A percentile compares a stretch with the other conserved stretches of the same genome.
These are phyloP conservation scores for Erebia palarica DNA, from an alignment of 2,888 invertebrate genomes.

Conservation along the genomic window DNA sequence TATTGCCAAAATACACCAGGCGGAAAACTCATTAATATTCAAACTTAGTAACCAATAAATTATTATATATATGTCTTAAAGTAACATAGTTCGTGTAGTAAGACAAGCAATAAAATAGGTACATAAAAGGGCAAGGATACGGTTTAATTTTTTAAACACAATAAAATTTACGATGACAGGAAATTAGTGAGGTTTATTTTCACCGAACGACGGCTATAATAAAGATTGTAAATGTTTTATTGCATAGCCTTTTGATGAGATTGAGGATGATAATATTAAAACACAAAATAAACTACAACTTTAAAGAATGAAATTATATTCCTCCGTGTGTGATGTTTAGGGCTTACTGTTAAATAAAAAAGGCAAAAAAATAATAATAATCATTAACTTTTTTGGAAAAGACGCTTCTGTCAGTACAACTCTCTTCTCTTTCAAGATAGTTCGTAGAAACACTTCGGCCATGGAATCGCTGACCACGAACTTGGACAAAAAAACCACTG, in stretches of 20 bases:
- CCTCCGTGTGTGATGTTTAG: not conserved
- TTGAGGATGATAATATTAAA: conserved; percentile 7
- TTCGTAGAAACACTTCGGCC: conserved; percentile 17
- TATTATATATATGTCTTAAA: not conserved
- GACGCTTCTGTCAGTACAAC: not conserved
- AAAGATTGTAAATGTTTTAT: conserved; percentile 34
- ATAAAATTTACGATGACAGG: conserved; percentile 42
- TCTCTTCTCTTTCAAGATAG: not conserved
- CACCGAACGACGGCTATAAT: conserved; percentile 18
- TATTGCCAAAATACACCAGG: conserved; percentile 5
- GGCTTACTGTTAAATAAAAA: not conserved
- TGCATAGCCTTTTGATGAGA: conserved; percentile 20
- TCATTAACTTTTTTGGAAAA: conserved; percentile 7
- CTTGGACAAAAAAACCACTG: conserved; percentile 40
- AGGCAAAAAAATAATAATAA: not conserved
- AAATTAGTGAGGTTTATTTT: conserved; percentile 41
- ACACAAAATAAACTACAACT: conserved; percentile 8
- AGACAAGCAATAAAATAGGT: conserved; percentile 28
- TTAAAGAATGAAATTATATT: not conserved
- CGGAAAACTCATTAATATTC: not conserved
- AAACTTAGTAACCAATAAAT: not conserved
- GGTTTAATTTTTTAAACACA: conserved; percentile 32
- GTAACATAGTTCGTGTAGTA: not conserved
- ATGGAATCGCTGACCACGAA: conserved; percentile 15
- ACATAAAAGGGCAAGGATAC: conserved; percentile 32